Conservation (phyloP, 2,797 vertebrate genomes). For the Sebastes minor region DNA sequence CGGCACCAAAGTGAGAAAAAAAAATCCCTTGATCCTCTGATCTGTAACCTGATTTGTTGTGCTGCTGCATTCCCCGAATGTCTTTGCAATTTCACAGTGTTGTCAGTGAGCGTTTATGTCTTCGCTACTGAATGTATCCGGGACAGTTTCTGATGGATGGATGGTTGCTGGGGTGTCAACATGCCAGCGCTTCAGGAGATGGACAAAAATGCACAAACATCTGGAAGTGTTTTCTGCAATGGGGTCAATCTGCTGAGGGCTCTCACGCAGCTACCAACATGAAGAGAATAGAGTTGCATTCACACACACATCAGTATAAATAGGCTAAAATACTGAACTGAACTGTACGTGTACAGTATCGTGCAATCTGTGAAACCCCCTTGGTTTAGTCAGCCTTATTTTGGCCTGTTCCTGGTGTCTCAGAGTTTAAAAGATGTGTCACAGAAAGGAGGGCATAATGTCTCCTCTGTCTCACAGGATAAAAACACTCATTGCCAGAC, state of each 20-base stretch:
- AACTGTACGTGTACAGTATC: conserved; percentile 1
- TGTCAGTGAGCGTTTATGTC: background rate
- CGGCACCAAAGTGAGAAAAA: background rate
- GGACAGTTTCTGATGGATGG: conserved; percentile 31
- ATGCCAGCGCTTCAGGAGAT: conserved; percentile 26
- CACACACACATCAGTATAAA: background rate
- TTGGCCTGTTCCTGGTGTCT: conserved; percentile 30
- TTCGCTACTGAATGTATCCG: background rate
- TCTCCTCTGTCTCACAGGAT: conserved; percentile 52
- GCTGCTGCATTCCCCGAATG: conserved; percentile 28
- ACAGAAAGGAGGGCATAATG: conserved; percentile 42
- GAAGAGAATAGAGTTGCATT: background rate
- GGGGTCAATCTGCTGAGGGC: conserved; percentile 45
- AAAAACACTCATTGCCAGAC: conserved; percentile 45
- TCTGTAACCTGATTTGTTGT: conserved; percentile 30
- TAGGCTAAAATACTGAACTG: background rate
- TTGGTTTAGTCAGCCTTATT: conserved; percentile 18
- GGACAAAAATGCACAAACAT: conserved; percentile 50
- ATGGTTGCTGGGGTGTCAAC: conserved; percentile 10
- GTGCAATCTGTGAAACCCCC: conserved; percentile 38
- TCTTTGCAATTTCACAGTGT: conserved; percentile 10
- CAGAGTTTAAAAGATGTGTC: conserved; percentile 52
- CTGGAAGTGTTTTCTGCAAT: conserved; percentile 68
- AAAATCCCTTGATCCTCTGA: background rate
- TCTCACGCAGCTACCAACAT: conserved; percentile 1